Percentiles rank a stretch among this genome's conserved stretches.
Conservation (phyloP, 1,140 invertebrate genomes). For the Adelges cooleyi region DNA sequence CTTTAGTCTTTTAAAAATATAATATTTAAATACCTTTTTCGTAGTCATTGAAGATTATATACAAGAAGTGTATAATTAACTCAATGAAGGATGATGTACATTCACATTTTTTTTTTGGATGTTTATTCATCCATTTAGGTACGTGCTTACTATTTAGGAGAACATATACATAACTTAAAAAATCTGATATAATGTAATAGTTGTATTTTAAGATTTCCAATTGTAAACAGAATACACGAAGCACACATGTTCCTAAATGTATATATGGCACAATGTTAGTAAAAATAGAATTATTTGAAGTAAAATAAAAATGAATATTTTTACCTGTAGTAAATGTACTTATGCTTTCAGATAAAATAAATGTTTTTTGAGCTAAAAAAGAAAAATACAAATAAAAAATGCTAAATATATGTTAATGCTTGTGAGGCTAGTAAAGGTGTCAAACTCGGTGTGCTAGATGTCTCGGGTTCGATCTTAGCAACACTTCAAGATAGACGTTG, state of each 20-base stretch:
- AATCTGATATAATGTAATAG: slow-evolving; percentile 5
- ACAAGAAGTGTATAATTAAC: slow-evolving; percentile 8
- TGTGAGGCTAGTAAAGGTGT: no score
- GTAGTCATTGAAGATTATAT: background rate
- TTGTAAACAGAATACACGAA: slow-evolving; percentile 14
- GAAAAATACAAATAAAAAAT: no score
- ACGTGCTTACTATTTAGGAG: slow-evolving; percentile 5
- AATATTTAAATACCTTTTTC: slow-evolving; percentile 2
- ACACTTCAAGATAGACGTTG: no score
- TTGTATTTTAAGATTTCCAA: slow-evolving; percentile 2
- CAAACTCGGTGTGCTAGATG: no score
- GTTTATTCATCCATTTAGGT: slow-evolving; percentile 14
- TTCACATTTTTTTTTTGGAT: slow-evolving; percentile 12
- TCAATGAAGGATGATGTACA: slow-evolving; percentile 12
- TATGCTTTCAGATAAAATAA: slow-evolving; percentile 23
- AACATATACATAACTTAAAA: background rate
- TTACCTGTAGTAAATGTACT: slow-evolving; percentile 25
- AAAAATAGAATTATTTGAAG: no score
- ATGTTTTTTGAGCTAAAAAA: slow-evolving; percentile 8
- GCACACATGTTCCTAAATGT: slow-evolving; percentile 21
- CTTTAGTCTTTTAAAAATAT: background rate
- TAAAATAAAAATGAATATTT: no score
- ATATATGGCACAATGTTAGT: no score
- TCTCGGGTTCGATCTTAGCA: no score
- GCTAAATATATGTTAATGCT: no score